phyloP scores from a whole-genome alignment of 2,797 vertebrate species.

The Lindbergichthys nudifrons region DNA sequence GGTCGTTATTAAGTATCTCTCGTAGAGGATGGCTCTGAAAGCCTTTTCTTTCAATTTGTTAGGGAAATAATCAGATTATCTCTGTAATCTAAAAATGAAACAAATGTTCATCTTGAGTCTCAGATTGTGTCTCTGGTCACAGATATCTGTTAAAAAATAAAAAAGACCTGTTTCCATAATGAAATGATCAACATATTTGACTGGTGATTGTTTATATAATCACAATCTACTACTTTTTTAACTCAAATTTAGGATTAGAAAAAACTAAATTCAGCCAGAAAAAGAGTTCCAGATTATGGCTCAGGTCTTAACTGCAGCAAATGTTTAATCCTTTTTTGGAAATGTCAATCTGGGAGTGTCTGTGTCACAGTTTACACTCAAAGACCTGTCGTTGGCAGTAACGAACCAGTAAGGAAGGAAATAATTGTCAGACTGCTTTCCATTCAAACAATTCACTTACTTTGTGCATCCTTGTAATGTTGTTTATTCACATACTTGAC shows the following conservation, averaged over 20 bases:
- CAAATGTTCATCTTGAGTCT: neutral
- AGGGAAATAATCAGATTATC: neutral
- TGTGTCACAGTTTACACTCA: conserved; percentile 28
- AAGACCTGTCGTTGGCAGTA: neutral
- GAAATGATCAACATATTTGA: neutral
- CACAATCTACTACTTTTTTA: neutral
- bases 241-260: too few relatives aligned
- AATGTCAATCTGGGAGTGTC: conserved; percentile 46
- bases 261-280: neutral
- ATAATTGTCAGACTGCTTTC: accelerated
- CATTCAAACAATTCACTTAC: neutral
- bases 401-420: neutral
- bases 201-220: neutral
- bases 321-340: conserved; percentile 58
- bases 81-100: neutral
- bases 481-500: too few relatives aligned
- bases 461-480: too few relatives aligned
- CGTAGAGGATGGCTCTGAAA: neutral
- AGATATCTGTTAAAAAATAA: neutral
- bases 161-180: neutral
- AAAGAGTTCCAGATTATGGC: conserved; percentile 13
- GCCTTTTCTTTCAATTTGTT: neutral
- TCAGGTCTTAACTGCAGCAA: conserved; percentile 35
- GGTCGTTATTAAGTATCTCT: neutral
- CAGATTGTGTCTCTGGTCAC: neutral